Evolutionary conservation across 2,797 vertebrate genomes (phyloP).

Genomic region (Syngnathus rostellatus): DNA sequence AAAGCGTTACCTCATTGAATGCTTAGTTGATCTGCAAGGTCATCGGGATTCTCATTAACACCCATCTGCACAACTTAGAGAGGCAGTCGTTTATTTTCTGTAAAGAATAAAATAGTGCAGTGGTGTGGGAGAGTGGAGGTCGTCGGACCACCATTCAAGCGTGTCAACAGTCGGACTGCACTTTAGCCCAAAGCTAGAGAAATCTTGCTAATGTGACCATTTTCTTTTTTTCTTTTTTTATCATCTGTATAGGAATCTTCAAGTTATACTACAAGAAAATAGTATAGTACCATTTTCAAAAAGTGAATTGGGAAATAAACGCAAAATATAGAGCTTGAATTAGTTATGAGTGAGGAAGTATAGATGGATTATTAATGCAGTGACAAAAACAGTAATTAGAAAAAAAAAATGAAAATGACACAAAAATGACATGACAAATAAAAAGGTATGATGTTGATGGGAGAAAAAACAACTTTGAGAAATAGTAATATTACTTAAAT

Average conservation of each 20-base stretch:
- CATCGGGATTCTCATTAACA: slow-evolving; percentile 89
- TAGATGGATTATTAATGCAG: too few relatives aligned
- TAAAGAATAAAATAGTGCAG: slow-evolving; percentile 37
- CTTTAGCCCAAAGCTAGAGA: slow-evolving; percentile 23
- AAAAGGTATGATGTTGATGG: neutral
- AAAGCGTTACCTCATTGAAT: slow-evolving; percentile 79
- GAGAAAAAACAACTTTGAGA: neutral
- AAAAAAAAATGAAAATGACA: neutral
- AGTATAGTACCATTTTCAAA: neutral
- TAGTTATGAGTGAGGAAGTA: too few relatives aligned
- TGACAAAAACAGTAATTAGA: too few relatives aligned
- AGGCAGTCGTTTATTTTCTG: slow-evolving; percentile 51
- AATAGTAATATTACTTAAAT: neutral
- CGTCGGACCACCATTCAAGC: slow-evolving; percentile 53
- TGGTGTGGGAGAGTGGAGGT: slow-evolving; percentile 11
- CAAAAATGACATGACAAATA: neutral
- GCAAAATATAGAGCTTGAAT: too few relatives aligned
- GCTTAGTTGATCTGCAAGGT: slow-evolving; percentile 79
- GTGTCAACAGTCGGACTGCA: slow-evolving; percentile 69
- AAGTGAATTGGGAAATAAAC: too few relatives aligned
- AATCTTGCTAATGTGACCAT: slow-evolving; percentile 26
- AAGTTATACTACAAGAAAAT: neutral
- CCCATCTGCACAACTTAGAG: slow-evolving; percentile 55
- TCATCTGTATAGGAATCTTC: neutral
- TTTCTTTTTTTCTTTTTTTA: too few relatives aligned